These are phyloP conservation scores for Leptogaster cylindrica DNA, from an alignment of 2,888 invertebrate species.

Conservation along the genomic window DNA sequence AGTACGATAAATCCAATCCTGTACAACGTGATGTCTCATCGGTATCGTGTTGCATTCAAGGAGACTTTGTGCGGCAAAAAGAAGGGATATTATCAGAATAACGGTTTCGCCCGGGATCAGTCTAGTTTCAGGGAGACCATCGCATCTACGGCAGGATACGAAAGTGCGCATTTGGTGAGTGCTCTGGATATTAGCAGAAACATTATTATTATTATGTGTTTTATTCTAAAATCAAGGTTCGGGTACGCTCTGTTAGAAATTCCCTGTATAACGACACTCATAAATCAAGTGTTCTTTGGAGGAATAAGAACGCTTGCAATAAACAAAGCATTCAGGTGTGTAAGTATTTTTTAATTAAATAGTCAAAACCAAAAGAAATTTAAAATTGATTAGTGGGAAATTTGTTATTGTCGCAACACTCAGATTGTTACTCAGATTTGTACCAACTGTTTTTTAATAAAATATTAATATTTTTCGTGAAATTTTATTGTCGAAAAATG, in stretches of 20 bases:
- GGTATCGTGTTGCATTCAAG: slow-evolving; percentile 79
- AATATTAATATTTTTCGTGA: no score
- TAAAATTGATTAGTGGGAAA: no score
- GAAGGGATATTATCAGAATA: slow-evolving; percentile 60
- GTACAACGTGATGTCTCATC: slow-evolving; percentile 81
- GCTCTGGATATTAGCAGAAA: not conserved
- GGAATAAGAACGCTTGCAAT: slow-evolving; percentile 50
- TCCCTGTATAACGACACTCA: slow-evolving; percentile 52
- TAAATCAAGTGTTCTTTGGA: slow-evolving; percentile 52
- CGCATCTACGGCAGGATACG: slow-evolving; percentile 52
- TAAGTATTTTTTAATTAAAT: no score
- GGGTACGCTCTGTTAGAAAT: slow-evolving; percentile 54
- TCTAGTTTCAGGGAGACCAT: slow-evolving; percentile 69
- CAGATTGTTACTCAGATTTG: no score
- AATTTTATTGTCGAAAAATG: no score
- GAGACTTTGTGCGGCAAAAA: slow-evolving; percentile 73
- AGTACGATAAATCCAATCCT: slow-evolving; percentile 87
- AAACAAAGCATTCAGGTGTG: slow-evolving; percentile 43
- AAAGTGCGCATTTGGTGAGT: slow-evolving; percentile 49
- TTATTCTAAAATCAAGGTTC: slow-evolving; percentile 50
- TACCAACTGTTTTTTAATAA: no score
- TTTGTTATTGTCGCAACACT: no score
- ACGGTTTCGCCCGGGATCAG: slow-evolving; percentile 66
- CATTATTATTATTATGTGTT: not conserved
- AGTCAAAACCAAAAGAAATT: no score